phyloP scores from a whole-genome alignment of 2,113 vertebrate genomes.

The Kryptolebias marmoratus region DNA sequence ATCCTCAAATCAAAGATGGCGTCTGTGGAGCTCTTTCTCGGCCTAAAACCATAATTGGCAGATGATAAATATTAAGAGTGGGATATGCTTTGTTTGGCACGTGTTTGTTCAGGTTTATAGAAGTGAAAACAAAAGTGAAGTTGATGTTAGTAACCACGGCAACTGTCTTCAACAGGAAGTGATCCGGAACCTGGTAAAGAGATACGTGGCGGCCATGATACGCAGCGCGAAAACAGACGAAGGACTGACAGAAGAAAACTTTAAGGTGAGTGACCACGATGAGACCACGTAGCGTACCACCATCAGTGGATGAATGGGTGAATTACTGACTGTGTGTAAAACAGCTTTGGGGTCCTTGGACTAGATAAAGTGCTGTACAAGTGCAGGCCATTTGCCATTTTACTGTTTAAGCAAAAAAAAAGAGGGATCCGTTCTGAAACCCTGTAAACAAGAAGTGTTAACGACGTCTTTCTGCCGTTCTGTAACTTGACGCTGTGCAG shows the following conservation, averaged over 20 bases:
- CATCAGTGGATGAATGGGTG: too few species aligned
- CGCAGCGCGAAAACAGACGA: slow-evolving; percentile 96
- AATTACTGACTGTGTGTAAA: too few species aligned
- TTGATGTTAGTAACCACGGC: background rate
- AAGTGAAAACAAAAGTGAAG: background rate
- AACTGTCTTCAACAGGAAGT: slow-evolving; percentile 86
- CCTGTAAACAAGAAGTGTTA: too few species aligned
- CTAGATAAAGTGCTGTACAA: too few species aligned
- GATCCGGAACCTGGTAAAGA: slow-evolving; percentile 93
- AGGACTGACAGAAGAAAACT: slow-evolving; percentile 96
- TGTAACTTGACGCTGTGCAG: background rate
- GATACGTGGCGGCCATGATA: slow-evolving; percentile 96
- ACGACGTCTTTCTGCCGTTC: background rate
- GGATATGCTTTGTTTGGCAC: background rate
- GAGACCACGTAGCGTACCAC: background rate
- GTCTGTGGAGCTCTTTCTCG: too few species aligned
- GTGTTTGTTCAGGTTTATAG: background rate
- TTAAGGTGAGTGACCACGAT: slow-evolving; percentile 84
- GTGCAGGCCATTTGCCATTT: too few species aligned
- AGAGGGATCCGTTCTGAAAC: background rate
- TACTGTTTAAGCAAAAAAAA: background rate
- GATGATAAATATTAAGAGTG: background rate
- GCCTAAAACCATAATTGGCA: too few species aligned
- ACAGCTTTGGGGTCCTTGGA: too few species aligned
- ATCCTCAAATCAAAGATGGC: too few species aligned